phyloP scores from a whole-genome alignment of 2,113 vertebrate species.

The Melanerpes formicivorus region DNA sequence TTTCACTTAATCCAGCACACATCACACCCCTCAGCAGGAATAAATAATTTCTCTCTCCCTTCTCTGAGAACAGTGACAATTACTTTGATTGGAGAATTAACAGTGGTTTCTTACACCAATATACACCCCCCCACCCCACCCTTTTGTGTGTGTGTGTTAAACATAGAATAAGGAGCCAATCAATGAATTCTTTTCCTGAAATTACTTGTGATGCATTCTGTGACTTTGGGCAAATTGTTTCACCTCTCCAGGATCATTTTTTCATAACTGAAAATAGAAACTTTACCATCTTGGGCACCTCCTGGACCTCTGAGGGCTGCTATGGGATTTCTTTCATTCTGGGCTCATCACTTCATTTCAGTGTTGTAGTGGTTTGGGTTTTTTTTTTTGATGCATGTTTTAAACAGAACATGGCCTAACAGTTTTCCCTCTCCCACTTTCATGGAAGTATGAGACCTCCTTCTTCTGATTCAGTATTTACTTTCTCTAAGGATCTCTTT shows the following conservation, averaged over 20 bases:
- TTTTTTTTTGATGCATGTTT: background rate
- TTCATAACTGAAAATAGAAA: background rate
- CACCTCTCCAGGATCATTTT: background rate
- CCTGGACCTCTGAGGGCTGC: background rate
- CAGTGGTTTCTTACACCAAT: background rate
- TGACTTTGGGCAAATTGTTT: background rate
- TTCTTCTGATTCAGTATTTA: background rate
- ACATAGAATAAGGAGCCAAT: background rate
- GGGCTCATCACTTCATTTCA: background rate
- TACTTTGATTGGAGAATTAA: background rate
- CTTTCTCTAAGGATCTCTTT: background rate
- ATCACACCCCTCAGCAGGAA: constrained; percentile 1
- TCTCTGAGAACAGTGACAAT: background rate
- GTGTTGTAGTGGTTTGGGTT: background rate
- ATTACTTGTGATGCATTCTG: background rate
- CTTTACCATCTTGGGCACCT: background rate
- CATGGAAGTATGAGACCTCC: background rate
- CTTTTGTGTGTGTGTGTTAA: background rate
- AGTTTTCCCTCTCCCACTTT: background rate
- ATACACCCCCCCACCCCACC: background rate
- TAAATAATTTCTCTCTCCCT: background rate
- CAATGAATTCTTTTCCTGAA: background rate
- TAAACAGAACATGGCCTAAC: background rate
- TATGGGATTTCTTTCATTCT: background rate
- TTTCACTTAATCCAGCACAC: background rate